These are phyloP conservation scores for Subacronicta megacephala DNA, from an alignment of 2,888 invertebrate genomes.

Conservation along the genomic window DNA sequence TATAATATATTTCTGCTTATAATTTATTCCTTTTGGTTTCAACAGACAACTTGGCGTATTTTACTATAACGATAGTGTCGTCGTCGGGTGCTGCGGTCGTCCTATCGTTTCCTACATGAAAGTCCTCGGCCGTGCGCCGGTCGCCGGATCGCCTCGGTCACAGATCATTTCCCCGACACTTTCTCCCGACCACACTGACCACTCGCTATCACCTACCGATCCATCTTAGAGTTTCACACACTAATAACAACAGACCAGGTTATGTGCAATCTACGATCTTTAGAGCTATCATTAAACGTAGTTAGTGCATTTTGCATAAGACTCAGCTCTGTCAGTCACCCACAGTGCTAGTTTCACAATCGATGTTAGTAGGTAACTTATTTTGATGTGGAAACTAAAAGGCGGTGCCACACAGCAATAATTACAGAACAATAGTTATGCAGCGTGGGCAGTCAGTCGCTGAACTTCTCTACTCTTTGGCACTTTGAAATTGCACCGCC, in stretches of 20 bases:
- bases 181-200: constrained; percentile 62
- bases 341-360: constrained; percentile 41
- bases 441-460: constrained; percentile 52
- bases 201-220: constrained; percentile 37
- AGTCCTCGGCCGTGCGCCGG: constrained; percentile 50
- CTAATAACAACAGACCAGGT: constrained; percentile 10
- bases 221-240: constrained; percentile 33
- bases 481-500: constrained; percentile 1
- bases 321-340: constrained; percentile 32
- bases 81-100: constrained; percentile 35
- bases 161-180: constrained; percentile 64
- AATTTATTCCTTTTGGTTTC: constrained; percentile 12
- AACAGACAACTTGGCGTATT: constrained; percentile 18
- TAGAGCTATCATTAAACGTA: constrained; percentile 27
- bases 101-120: constrained; percentile 57
- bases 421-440: constrained; percentile 56
- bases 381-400: constrained; percentile 44
- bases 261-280: constrained; percentile 11
- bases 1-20: constrained; percentile 4
- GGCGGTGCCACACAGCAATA: constrained; percentile 45
- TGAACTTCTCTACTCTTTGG: constrained; percentile 14
- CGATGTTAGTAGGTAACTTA: constrained; percentile 19
- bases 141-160: constrained; percentile 56
- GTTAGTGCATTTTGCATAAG: constrained; percentile 27
- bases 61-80: constrained; percentile 12